phyloP scores from a whole-genome alignment of 2,797 vertebrate species.

The Falco columbarius region DNA sequence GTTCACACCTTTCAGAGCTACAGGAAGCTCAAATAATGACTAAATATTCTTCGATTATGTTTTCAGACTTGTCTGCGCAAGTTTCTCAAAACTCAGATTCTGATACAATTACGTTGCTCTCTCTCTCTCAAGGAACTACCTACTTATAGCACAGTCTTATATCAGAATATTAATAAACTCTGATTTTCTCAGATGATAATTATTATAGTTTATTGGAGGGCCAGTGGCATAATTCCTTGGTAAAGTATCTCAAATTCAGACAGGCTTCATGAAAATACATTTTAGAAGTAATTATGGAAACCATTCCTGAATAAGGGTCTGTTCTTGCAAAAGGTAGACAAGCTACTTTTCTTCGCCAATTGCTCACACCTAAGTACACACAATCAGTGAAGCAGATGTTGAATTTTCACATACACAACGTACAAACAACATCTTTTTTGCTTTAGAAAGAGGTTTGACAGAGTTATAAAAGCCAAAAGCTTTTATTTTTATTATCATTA shows the following conservation, averaged over 20 bases:
- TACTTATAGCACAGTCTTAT: background rate
- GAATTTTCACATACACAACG: background rate
- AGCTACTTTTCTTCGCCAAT: background rate
- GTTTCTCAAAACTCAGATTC: background rate
- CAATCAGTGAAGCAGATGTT: background rate
- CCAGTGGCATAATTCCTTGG: background rate
- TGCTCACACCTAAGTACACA: background rate
- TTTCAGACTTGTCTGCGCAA: background rate
- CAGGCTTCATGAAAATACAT: background rate
- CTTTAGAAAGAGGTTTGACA: background rate
- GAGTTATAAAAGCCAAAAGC: background rate
- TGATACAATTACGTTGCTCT: background rate
- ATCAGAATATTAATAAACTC: background rate
- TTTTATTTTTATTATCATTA: background rate
- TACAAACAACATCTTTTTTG: background rate
- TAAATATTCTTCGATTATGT: background rate
- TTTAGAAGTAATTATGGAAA: background rate
- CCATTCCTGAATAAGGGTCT: background rate
- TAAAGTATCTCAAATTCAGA: background rate
- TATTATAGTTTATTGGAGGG: background rate
- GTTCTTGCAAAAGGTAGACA: background rate
- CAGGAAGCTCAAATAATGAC: background rate
- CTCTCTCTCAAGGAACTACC: background rate
- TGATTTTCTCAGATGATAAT: background rate
- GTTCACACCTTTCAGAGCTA: background rate